phyloP scores from a whole-genome alignment of 1,140 invertebrate species.

The Rhagoletis zephyria region DNA sequence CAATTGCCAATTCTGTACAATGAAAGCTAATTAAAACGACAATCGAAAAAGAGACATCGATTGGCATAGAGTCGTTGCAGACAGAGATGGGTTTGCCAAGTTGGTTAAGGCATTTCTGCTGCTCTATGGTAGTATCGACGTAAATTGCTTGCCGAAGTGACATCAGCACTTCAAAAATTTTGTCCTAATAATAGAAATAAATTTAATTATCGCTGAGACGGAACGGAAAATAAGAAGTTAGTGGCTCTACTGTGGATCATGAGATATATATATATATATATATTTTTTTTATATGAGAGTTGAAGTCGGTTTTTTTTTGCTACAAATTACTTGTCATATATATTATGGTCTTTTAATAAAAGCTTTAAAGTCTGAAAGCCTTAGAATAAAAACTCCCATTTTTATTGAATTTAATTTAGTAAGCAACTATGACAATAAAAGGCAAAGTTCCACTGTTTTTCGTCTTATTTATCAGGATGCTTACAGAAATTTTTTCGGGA shows the following conservation, averaged over 20 bases:
- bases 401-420: no score
- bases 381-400: no score
- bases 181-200: slow-evolving; percentile 2
- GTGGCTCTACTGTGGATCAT: background rate
- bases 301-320: no score
- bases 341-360: background rate
- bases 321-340: background rate
- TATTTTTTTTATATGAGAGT: no score
- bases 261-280: no score
- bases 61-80: no score
- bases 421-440: no score
- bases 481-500: no score
- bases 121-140: background rate
- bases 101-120: background rate
- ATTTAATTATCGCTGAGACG: background rate
- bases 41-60: slow-evolving; percentile 13
- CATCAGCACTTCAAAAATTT: slow-evolving; percentile 1
- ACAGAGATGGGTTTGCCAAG: background rate
- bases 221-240: background rate
- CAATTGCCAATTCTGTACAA: slow-evolving; percentile 31
- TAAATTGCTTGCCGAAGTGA: background rate
- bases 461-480: no score
- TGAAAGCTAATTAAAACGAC: slow-evolving; percentile 36
- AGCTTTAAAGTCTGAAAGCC: no score
- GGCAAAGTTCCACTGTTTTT: no score